A percentile compares a stretch with the other conserved stretches of the same genome.
These are phyloP conservation scores for Thalassophryne amazonica DNA, from an alignment of 2,797 vertebrate genomes.

Conservation along the genomic window DNA sequence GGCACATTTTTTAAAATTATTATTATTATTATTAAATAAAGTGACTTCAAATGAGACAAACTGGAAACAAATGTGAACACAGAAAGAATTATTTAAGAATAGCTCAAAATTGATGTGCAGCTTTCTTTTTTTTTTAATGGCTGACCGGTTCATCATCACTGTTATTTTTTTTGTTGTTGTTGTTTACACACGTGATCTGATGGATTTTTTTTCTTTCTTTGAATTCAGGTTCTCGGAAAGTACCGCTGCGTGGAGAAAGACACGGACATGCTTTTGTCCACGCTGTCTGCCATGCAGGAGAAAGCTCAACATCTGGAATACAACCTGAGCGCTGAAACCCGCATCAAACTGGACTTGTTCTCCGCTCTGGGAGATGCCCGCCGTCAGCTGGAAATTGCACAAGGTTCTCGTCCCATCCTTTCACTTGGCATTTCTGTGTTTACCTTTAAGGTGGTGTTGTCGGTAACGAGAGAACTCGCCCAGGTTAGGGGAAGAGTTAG, in stretches of 20 bases:
- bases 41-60: neutral
- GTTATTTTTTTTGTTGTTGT: slow-evolving; percentile 15
- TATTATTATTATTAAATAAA: too few species aligned
- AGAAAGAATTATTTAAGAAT: slow-evolving; percentile 25
- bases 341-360: slow-evolving; percentile 85
- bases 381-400: slow-evolving; percentile 81
- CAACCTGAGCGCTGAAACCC: slow-evolving; percentile 84
- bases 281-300: slow-evolving; percentile 82
- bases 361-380: slow-evolving; percentile 82
- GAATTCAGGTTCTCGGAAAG: slow-evolving; percentile 67
- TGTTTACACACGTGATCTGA: neutral
- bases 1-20: slow-evolving; percentile 5
- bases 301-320: slow-evolving; percentile 85
- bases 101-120: slow-evolving; percentile 3
- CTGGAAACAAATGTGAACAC: neutral
- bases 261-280: slow-evolving; percentile 79
- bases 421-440: neutral
- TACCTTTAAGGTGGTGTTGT: too few species aligned
- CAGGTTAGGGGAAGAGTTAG: too few species aligned
- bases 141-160: slow-evolving; percentile 32
- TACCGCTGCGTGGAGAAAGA: slow-evolving; percentile 79
- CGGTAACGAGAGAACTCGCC: too few species aligned
- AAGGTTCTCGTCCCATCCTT: slow-evolving; percentile 60
- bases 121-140: slow-evolving; percentile 43
- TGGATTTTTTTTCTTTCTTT: slow-evolving; percentile 2